Percentiles rank a stretch among this genome's conserved stretches.
These are phyloP conservation scores for Oopsacas minuta DNA, from an alignment of 37 sponge, comb jelly and placozoan species.

Conservation along the genomic window DNA sequence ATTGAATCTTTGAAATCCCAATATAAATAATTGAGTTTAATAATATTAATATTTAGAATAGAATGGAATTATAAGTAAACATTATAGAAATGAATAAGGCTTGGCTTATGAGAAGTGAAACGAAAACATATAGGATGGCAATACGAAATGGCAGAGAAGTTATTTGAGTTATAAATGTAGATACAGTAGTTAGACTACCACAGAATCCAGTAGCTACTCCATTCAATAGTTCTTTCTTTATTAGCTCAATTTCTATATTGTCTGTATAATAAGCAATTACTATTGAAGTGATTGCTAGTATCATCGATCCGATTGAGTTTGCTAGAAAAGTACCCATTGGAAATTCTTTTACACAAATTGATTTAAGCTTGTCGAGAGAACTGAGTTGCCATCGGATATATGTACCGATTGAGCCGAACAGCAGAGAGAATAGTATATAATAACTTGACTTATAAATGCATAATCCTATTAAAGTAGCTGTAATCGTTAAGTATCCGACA, in stretches of 20 bases:
- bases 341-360: slow-evolving; percentile 28
- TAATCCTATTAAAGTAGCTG: neutral
- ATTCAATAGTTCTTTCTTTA: too few species aligned
- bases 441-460: neutral
- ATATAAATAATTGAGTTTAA: too few species aligned
- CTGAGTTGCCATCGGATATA: slow-evolving; percentile 38
- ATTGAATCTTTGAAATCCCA: too few species aligned
- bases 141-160: slow-evolving; percentile 23
- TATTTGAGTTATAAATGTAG: slow-evolving; percentile 36
- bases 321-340: slow-evolving; percentile 38
- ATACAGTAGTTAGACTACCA: slow-evolving; percentile 53
- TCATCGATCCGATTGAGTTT: slow-evolving; percentile 29
- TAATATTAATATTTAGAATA: too few species aligned
- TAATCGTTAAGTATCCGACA: neutral
- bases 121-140: slow-evolving; percentile 3
- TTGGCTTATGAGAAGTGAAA: too few species aligned
- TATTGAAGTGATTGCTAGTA: slow-evolving; percentile 10
- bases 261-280: neutral
- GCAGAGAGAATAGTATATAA: slow-evolving; percentile 25
- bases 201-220: slow-evolving; percentile 42
- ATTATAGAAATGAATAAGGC: too few species aligned
- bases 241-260: neutral
- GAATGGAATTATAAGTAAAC: too few species aligned
- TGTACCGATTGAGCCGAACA: slow-evolving; percentile 26
- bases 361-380: slow-evolving; percentile 22